Evolutionary conservation across 1,140 invertebrate genomes (phyloP), one percentile per base, ranked within the genome.

Genomic region (Tetramorium simillimum): DNA sequence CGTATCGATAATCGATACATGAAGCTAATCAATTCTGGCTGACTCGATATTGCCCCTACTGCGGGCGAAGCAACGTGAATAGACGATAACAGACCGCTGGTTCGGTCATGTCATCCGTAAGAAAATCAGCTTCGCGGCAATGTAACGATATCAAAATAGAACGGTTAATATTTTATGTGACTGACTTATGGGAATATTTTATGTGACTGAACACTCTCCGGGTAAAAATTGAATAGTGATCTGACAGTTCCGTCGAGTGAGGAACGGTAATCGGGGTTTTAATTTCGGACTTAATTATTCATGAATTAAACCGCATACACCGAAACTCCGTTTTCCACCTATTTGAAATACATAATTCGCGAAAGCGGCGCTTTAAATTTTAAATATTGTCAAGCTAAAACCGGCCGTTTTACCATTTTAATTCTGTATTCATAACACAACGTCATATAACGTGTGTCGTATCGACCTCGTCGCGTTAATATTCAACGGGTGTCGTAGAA

Each of bases 261-360:
- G 53, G 69, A 40, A 60, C 24, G 46, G 33, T 89, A 85, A 89
- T 88, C 77, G 77, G 56, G 37, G 60, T 89, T 89, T 89, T 89
- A 86, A 89, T 88, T 89, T 89, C 46, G 40, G 78, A 70, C 87
- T 82, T 89, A 88, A 89, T 89, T 88, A 72, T 89, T 81, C 84
- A 85, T 76, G 12, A 88, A 86, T 86, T 88, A 88, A 86, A 80
- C 85, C 78, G 49, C 82, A 70, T 80, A 75, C 70, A 69, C 46
- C 28, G 21, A 81, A 67, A 69, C 65, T 69, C 65, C 56, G 18
- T 53, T 58, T 58, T 69, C 53, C 72, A 77, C 72, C 73, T 72
- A 49, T 84, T 85, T 58, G 72, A 60, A 67, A 65, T 85, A 89
- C 77, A 89, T 81, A 81, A 75, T 72, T 73, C 46, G 70, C 18